A percentile compares a stretch with the other conserved stretches of the same genome.
Evolutionary conservation across 2,113 vertebrate species (phyloP).

Genomic region (Nothoprocta pentlandii): DNA sequence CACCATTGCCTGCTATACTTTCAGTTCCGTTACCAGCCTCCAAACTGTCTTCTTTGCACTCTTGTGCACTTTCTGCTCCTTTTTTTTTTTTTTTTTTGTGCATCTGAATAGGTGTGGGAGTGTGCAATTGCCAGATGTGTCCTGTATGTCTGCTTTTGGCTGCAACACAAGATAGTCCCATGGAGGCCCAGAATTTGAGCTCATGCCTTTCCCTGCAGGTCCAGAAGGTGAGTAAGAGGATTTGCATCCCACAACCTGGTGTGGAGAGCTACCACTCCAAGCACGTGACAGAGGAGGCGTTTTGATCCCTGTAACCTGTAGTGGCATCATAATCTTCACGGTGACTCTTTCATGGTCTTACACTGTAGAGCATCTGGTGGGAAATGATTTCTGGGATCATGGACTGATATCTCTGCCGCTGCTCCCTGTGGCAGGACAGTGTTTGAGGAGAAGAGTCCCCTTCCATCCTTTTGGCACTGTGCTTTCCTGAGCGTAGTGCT

Average conservation of each 20-base stretch:
- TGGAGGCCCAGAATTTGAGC: background rate
- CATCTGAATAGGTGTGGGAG: fast-evolving
- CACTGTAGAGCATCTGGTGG: fast-evolving
- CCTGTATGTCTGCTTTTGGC: fast-evolving
- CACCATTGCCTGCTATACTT: background rate
- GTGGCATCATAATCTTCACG: background rate
- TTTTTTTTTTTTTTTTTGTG: background rate
- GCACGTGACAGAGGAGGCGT: fast-evolving
- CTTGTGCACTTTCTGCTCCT: background rate
- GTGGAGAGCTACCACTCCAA: fast-evolving
- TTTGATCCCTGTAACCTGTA: background rate
- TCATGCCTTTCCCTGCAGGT: background rate
- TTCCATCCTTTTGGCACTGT: background rate
- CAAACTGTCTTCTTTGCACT: background rate
- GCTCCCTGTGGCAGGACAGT: background rate
- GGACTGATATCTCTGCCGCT: background rate
- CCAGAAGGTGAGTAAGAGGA: background rate
- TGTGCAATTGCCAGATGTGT: background rate
- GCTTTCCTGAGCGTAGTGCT: no score
- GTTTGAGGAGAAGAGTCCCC: background rate
- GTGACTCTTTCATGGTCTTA: background rate
- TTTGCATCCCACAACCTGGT: fast-evolving
- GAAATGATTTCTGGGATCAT: background rate
- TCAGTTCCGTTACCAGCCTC: background rate
- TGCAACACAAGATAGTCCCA: fast-evolving